Base-by-base conservation (phyloP, 2,113 vertebrate genomes). In the Taurulus bubalis region DNA sequence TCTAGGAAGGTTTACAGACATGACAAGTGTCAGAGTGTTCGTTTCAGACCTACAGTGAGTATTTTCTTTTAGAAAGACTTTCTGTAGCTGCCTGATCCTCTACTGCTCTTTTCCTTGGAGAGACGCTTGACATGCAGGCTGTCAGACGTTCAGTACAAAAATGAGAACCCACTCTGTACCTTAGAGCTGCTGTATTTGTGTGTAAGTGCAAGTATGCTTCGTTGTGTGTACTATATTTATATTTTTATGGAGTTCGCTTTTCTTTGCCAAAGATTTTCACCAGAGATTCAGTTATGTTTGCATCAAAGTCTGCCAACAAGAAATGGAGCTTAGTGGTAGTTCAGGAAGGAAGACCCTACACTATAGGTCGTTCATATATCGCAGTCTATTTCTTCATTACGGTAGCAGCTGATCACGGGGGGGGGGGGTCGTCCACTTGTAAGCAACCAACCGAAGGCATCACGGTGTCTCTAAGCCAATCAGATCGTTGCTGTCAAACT, bases 101-200 rank as follows among this genome's bases (percentile, higher is more conserved):
- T 8, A 3, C 63, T 65, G 59, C 34, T 71, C 47, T 83, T 64
- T 14, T 74, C 78, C 78, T 79, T 32, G 15, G 86, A 51, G 86
- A 86, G 68, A 77, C 47, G 60, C 8, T 63, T 72, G 73, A 87
- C 85, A 89, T 51, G 77, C 82, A 45, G 53, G 49, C 83, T 83
- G 85, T 91, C 88, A 87, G 77, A 63, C 2, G 14, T 14, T 80
- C 83, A 77, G 72, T 55, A 59, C 47, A 68, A 55, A 83, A 73
- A 70, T 68, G 72, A 85, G 81, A 86, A 70, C 42, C 63, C 28
- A 53, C 70, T 58, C 51, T 66, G 64, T 58, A 82, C 60, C 83
- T 82, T 26, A 20, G 42, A 66, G 70, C 42, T 51, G 40, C 55
- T 26, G 1, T 73, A 58, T 55, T 18, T 77, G 47, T 77, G 47